Conservation (phyloP, 2,797 vertebrate species). For the Gymnodraco acuticeps region DNA sequence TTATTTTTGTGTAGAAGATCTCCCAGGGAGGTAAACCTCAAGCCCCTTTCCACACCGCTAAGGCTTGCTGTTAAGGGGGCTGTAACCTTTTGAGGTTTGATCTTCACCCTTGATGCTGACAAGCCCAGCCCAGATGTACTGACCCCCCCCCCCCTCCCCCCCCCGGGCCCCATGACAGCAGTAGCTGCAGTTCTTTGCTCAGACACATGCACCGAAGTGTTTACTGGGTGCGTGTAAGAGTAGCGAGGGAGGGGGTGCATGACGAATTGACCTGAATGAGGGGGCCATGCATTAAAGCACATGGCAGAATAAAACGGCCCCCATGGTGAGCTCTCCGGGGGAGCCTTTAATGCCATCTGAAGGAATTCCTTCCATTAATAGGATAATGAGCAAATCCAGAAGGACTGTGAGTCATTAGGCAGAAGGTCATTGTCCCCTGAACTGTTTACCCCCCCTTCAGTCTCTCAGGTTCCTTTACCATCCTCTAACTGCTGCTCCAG, state of each 20-base stretch:
- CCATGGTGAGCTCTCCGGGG: constrained; percentile 53
- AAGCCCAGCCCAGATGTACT: constrained; percentile 20
- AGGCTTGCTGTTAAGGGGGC: constrained; percentile 11
- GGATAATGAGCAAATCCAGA: constrained; percentile 64
- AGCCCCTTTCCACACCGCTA: constrained; percentile 10
- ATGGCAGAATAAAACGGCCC: constrained; percentile 37
- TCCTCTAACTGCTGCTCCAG: constrained; percentile 17
- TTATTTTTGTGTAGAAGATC: not conserved
- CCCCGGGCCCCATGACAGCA: constrained; percentile 2
- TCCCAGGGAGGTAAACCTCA: not conserved
- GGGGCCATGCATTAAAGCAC: constrained; percentile 37
- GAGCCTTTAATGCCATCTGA: constrained; percentile 71
- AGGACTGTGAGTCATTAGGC: constrained; percentile 67
- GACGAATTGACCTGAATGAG: constrained; percentile 70
- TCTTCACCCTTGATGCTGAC: constrained; percentile 26
- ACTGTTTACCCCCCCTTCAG: constrained; percentile 53
- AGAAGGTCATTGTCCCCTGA: constrained; percentile 59
- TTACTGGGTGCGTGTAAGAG: constrained; percentile 33
- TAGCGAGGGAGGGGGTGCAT: constrained; percentile 48
- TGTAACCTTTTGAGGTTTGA: constrained; percentile 42
- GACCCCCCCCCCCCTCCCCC: constrained; percentile 3
- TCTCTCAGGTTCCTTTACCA: constrained; percentile 31
- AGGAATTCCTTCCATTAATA: constrained; percentile 77
- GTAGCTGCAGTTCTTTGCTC: constrained; percentile 20
- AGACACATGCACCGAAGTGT: constrained; percentile 23